Evolutionary conservation across 1,140 invertebrate species (phyloP), one percentile per base, ranked within the genome.

Genomic region (Drosophila eugracilis): DNA sequence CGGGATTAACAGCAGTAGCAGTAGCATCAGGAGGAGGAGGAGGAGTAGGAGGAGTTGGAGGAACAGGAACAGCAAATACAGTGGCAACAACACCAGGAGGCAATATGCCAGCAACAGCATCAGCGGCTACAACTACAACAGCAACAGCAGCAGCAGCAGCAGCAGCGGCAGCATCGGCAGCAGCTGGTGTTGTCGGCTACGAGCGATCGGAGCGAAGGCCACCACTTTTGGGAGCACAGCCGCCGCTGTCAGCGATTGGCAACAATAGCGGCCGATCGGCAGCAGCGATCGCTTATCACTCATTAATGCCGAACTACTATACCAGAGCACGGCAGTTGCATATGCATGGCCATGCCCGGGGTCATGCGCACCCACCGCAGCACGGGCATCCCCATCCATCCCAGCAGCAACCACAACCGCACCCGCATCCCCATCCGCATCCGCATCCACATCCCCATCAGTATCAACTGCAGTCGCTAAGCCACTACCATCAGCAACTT

Each of bases 401-500:
- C 7, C 34, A 65, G 3, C 59, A 10, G 14, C 58, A 48, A 7
- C 32, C 12, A 3, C 34, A 67, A 15, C 9, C 26, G 0, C 74
- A 45, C 9, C 21, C 21, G 0, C 54, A 70, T 24, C 36, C 41
- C 0, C 73, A 80, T 5, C 36, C 36, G 0, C 75, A 77, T 7
- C 32, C 39, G 0, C 62, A 63, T 0, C 32, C 59, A 4, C 59
- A 66, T n/a, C 7, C 39, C 14, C 71, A 86, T 66, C 57, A 66
- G 37, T 78, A 84, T 45, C 83, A 88, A 34, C 49, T 86, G 74
- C 83, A 78, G 41, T 34, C 84, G 49, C 14, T 89, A 41, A 86
- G 86, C 75, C 86, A 85, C 14, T 90, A 89, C 72, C 86, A 90
- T 81, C 86, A 90, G 75, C 86, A 90, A 71, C 86, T 90, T 89